phyloP scores from a whole-genome alignment of 2,888 invertebrate species.

The Ceratothoa steindachneri region DNA sequence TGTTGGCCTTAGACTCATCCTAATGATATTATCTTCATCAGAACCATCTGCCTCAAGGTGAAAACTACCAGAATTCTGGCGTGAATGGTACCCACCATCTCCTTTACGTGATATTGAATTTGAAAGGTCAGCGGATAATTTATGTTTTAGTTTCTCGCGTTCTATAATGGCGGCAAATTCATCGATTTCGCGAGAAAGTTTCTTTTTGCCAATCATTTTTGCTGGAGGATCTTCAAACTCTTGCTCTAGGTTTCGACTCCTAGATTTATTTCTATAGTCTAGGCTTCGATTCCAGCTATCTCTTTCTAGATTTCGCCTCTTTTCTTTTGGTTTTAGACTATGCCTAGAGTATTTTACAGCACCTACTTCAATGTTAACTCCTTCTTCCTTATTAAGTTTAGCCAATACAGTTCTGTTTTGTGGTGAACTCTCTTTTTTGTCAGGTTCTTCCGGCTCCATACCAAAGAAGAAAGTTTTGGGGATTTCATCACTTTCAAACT shows the following conservation, averaged over 20 bases:
- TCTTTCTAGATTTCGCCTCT: constrained; percentile 20
- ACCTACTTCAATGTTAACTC: constrained; percentile 34
- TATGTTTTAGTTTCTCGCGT: constrained; percentile 27
- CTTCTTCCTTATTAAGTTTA: constrained; percentile 35
- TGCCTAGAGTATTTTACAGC: constrained; percentile 35
- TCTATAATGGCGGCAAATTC: constrained; percentile 51
- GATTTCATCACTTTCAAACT: not conserved
- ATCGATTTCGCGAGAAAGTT: constrained; percentile 51
- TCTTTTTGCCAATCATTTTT: constrained; percentile 10
- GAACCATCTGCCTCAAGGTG: constrained; percentile 46
- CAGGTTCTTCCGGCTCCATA: constrained; percentile 37
- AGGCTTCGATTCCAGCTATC: not conserved
- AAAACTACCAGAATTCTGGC: constrained; percentile 48
- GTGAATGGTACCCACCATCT: constrained; percentile 44
- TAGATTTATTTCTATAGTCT: not conserved
- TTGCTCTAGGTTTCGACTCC: constrained; percentile 19
- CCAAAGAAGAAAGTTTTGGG: constrained; percentile 47
- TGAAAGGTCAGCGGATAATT: constrained; percentile 22
- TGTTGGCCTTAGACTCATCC: constrained; percentile 68
- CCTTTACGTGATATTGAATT: constrained; percentile 33
- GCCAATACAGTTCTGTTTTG: constrained; percentile 26
- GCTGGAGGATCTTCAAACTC: constrained; percentile 2
- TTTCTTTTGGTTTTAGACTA: constrained; percentile 32
- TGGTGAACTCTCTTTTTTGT: not conserved
- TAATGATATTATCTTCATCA: constrained; percentile 38